These are phyloP conservation scores for Bradypodion pumilum DNA, from an alignment of 2,797 vertebrate genomes.

Conservation along the genomic window DNA sequence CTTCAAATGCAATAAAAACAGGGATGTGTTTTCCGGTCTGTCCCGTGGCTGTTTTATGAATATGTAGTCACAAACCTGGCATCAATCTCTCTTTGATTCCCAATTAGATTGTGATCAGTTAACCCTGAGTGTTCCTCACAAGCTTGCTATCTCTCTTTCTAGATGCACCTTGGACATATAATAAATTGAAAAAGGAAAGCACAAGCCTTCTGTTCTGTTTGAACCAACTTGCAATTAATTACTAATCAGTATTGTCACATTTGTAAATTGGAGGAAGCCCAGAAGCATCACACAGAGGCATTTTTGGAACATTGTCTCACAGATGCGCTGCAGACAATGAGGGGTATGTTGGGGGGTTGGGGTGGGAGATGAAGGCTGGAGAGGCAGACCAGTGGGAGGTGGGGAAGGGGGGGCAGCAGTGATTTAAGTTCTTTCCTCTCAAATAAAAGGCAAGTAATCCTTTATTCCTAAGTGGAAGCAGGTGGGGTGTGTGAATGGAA, in stretches of 20 bases:
- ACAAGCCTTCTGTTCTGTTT: not conserved
- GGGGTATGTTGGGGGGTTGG: not conserved
- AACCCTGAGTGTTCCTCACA: not conserved
- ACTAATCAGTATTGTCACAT: not conserved
- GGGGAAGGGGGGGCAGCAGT: not conserved
- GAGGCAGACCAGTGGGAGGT: conserved; percentile 1
- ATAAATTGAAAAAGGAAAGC: not conserved
- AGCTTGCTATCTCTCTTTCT: not conserved
- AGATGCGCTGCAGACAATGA: conserved; percentile 11
- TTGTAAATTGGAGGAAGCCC: conserved; percentile 15
- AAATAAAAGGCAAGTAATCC: conserved; percentile 40
- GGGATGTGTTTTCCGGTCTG: not conserved
- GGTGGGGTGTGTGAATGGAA: conserved; percentile 12
- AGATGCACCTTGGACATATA: not conserved
- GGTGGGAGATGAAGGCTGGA: not conserved
- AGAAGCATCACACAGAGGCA: not conserved
- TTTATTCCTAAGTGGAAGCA: conserved; percentile 43
- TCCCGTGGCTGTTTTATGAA: not conserved
- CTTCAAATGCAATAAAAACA: not conserved
- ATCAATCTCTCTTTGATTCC: not conserved
- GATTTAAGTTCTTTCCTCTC: conserved; percentile 35
- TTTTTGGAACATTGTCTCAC: conserved; percentile 1
- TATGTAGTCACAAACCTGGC: not conserved
- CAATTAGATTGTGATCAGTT: not conserved
- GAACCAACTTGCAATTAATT: conserved; percentile 19